Conservation (phyloP, 1,140 invertebrate genomes). For the Armadillidium nasatum region DNA sequence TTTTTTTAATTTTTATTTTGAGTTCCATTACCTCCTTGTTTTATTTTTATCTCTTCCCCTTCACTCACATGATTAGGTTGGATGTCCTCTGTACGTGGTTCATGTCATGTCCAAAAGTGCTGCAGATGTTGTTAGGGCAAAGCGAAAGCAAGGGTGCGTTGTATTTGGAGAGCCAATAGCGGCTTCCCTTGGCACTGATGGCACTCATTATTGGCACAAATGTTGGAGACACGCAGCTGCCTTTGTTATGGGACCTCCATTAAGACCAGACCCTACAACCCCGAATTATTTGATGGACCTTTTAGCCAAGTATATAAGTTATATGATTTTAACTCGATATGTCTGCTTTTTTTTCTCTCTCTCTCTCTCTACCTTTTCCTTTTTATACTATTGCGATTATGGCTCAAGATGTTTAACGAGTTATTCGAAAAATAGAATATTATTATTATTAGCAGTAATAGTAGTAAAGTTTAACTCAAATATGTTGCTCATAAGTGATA, state of each 20-base stretch:
- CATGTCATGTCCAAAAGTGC: conserved; percentile 94
- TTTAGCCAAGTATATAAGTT: conserved; percentile 61
- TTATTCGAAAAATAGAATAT: no score
- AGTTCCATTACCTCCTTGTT: conserved; percentile 13
- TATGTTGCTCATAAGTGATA: no score
- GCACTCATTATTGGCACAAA: conserved; percentile 66
- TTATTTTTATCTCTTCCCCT: conserved; percentile 18
- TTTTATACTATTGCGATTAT: no score
- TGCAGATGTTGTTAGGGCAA: conserved; percentile 67
- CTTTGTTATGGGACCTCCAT: conserved; percentile 85
- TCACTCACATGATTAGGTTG: conserved; percentile 56
- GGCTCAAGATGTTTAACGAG: no score
- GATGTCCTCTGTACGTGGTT: conserved; percentile 88
- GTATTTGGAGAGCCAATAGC: conserved; percentile 90
- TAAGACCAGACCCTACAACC: conserved; percentile 73
- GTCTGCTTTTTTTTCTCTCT: no score
- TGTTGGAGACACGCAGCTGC: conserved; percentile 85
- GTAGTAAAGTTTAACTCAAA: no score
- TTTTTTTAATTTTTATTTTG: background rate
- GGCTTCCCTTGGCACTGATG: conserved; percentile 76
- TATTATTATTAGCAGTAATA: no score
- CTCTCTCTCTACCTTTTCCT: no score
- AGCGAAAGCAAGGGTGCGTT: conserved; percentile 63
- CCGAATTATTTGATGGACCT: conserved; percentile 65
- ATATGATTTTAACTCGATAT: no score